Evolutionary conservation across 2,888 invertebrate genomes (phyloP).

Genomic region (Agrochola lota): DNA sequence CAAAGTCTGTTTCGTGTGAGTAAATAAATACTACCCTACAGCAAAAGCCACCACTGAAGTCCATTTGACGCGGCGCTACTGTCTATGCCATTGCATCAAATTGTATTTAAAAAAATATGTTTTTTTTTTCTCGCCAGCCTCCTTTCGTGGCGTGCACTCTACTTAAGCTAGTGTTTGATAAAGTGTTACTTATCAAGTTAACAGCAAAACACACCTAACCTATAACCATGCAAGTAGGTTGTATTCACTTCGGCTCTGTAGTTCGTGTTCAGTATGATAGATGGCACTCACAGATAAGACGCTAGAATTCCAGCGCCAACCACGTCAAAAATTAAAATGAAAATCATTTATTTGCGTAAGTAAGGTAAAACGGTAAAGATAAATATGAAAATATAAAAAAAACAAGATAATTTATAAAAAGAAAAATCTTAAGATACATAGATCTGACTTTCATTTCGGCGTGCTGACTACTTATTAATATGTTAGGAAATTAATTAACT

Average conservation of each 20-base stretch:
- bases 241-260: neutral
- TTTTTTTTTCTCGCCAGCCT: no score
- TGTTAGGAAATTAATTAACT: neutral
- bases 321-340: neutral
- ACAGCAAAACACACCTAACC: no score
- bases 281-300: conserved; percentile 16
- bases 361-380: no score
- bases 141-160: no score
- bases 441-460: no score
- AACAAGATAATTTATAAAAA: no score
- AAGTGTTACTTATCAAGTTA: neutral
- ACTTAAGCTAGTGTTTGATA: neutral
- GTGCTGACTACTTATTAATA: neutral
- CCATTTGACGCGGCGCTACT: no score
- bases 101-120: no score
- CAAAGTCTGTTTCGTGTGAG: neutral
- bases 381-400: no score
- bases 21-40: neutral
- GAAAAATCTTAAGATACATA: no score
- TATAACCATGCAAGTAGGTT: neutral
- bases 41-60: neutral
- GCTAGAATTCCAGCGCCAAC: neutral
- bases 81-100: no score
- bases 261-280: conserved; percentile 11
- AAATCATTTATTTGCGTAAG: neutral